phyloP scores from a whole-genome alignment of 2,113 vertebrate species.

The Passer domesticus region DNA sequence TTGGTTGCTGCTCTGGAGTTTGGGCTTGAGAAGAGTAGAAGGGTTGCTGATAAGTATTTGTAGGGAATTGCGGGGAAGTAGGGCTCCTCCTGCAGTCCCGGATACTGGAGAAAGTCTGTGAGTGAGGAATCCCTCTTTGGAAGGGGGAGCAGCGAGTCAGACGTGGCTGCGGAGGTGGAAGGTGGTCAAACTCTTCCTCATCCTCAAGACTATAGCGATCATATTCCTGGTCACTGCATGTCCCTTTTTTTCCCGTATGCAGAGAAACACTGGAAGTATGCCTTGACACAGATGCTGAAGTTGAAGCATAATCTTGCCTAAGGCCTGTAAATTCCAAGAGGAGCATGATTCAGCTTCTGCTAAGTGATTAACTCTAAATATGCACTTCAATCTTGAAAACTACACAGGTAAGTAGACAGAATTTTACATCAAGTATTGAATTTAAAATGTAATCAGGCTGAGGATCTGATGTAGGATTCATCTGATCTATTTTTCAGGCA shows the following conservation, averaged over 20 bases:
- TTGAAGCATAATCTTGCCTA: constrained; percentile 95
- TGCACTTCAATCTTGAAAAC: neutral
- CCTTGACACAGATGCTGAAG: constrained; percentile 85
- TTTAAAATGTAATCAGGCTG: neutral
- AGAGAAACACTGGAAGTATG: constrained; percentile 88
- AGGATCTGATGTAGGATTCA: neutral
- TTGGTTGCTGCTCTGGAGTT: constrained; percentile 78
- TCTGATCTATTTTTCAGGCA: neutral
- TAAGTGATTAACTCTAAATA: neutral
- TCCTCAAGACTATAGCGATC: constrained; percentile 90
- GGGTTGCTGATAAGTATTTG: constrained; percentile 81
- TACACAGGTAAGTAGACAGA: neutral
- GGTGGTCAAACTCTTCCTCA: constrained; percentile 91
- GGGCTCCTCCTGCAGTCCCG: constrained; percentile 89
- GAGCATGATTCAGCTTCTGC: neutral
- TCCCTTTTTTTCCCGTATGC: constrained; percentile 80
- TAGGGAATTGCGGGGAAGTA: constrained; percentile 84
- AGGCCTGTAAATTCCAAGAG: constrained; percentile 79
- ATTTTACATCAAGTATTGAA: neutral
- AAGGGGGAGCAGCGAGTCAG: constrained; percentile 86
- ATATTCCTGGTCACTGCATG: constrained; percentile 81
- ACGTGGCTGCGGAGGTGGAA: constrained; percentile 91
- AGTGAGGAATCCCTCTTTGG: constrained; percentile 90
- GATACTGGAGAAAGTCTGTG: constrained; percentile 94
- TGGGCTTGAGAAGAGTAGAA: constrained; percentile 81